phyloP scores from a whole-genome alignment of 2,888 invertebrate species.

The Mesopsocus fuscifrons region DNA sequence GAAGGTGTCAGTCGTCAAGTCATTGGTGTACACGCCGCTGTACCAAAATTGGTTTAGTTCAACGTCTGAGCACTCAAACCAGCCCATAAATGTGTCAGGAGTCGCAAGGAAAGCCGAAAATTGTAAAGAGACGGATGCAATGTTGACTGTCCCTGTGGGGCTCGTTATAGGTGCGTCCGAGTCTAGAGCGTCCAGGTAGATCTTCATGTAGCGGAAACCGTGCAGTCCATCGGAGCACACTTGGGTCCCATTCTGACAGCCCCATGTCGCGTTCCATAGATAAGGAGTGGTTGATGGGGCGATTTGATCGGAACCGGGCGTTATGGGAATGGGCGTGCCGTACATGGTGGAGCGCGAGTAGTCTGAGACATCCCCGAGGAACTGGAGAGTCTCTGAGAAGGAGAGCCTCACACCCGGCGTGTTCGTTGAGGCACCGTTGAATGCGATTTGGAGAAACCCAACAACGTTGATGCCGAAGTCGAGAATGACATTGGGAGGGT shows the following conservation, averaged over 20 bases:
- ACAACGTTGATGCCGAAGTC: neutral
- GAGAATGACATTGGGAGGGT: neutral
- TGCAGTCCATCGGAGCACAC: neutral
- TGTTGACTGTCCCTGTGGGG: neutral
- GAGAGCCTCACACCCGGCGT: neutral
- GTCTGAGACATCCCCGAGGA: neutral
- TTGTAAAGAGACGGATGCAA: neutral
- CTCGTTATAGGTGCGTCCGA: neutral
- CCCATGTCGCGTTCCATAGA: neutral
- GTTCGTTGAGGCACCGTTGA: neutral
- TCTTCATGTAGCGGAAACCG: neutral
- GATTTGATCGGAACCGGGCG: neutral
- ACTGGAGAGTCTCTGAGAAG: neutral
- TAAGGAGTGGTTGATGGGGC: neutral
- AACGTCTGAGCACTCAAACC: neutral
- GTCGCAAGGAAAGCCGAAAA: neutral
- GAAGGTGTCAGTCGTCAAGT: neutral
- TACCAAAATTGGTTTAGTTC: neutral
- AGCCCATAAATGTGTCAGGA: neutral
- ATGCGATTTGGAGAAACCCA: neutral
- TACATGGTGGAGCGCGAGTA: neutral
- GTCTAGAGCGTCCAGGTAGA: neutral
- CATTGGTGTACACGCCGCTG: neutral
- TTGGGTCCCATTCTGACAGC: neutral
- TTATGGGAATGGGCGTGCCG: neutral